A percentile compares a stretch with the other conserved stretches of the same genome.
Evolutionary conservation across 2,797 vertebrate species (phyloP).

Genomic region (Somateria mollissima): DNA sequence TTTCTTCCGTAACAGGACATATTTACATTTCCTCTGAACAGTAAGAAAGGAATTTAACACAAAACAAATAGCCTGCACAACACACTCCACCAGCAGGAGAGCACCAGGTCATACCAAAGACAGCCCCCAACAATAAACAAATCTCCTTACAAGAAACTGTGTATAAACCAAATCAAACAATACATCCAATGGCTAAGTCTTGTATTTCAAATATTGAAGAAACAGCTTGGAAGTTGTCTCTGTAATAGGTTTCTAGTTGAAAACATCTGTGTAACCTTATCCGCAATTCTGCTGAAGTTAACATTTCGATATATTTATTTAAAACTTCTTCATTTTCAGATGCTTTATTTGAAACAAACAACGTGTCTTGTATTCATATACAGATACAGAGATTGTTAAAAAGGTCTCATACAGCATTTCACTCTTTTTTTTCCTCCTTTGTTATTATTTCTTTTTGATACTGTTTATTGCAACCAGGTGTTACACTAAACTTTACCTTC

Average conservation of each 20-base stretch:
- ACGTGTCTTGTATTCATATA: no score
- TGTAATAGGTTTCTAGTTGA: neutral
- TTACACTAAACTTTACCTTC: neutral
- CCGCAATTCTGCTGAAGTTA: neutral
- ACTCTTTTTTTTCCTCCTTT: neutral
- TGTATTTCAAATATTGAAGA: neutral
- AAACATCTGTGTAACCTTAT: neutral
- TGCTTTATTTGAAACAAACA: neutral
- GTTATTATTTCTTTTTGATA: neutral
- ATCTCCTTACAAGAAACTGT: neutral
- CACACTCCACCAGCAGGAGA: neutral
- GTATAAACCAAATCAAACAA: neutral
- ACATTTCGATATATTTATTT: rapidly evolving
- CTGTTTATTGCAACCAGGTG: neutral
- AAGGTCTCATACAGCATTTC: neutral
- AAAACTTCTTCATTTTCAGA: neutral
- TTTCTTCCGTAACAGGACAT: neutral
- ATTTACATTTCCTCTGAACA: neutral
- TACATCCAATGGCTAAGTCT: neutral
- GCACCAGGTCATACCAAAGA: neutral
- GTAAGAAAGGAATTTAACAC: neutral
- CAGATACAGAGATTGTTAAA: neutral
- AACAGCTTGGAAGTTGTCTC: neutral
- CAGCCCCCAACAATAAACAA: neutral
- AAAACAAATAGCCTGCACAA: neutral